Evolutionary conservation across 1,140 invertebrate species (phyloP).

Genomic region (Dreissena polymorpha): DNA sequence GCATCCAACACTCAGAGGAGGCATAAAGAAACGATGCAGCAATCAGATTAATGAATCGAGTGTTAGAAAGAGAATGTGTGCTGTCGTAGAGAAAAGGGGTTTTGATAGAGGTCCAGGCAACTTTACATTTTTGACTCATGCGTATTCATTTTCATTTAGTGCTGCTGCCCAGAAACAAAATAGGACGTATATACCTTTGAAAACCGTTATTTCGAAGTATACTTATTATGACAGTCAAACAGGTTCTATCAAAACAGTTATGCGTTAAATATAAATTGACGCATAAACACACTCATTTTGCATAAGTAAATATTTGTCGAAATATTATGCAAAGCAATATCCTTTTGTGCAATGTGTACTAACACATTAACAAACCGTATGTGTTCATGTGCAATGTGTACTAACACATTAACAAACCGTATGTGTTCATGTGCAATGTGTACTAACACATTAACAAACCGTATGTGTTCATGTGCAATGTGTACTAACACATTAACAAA

Average conservation of each 20-base stretch:
- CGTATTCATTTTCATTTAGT: slow-evolving; percentile 2
- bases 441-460: too few species aligned
- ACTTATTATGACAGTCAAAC: not conserved
- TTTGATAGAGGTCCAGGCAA: not conserved
- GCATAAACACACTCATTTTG: not conserved
- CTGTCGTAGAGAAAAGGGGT: not conserved
- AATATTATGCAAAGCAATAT: not conserved
- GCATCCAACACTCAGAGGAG: not conserved
- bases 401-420: too few species aligned
- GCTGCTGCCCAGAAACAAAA: not conserved
- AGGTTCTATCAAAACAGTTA: too few species aligned
- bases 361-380: too few species aligned
- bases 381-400: too few species aligned
- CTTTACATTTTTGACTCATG: not conserved
- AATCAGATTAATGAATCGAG: not conserved
- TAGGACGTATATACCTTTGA: not conserved
- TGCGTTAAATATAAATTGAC: not conserved
- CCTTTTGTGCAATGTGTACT: too few species aligned
- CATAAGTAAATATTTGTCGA: not conserved
- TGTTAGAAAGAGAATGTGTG: slow-evolving; percentile 2
- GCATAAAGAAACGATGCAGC: not conserved
- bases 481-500: too few species aligned
- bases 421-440: too few species aligned
- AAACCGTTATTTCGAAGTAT: not conserved
- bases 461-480: too few species aligned